Evolutionary conservation across 1,140 invertebrate genomes (phyloP).

Genomic region (Chlorops oryzae): DNA sequence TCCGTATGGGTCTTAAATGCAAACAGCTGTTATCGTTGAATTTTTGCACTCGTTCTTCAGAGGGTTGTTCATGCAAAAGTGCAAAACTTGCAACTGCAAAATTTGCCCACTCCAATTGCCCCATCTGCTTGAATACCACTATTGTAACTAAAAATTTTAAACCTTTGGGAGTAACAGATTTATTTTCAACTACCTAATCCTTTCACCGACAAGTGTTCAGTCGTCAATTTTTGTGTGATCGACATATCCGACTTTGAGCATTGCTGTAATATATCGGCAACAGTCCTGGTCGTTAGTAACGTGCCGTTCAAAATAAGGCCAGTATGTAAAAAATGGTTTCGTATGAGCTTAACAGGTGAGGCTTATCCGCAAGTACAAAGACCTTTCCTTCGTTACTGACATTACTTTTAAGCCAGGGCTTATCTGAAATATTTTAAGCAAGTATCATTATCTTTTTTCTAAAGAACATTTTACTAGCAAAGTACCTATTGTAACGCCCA

Average conservation of each 20-base stretch:
- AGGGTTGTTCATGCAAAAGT: too few species aligned
- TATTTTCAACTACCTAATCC: slow-evolving; percentile 1
- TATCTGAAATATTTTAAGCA: not conserved
- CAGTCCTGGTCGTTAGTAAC: not conserved
- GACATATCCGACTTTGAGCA: slow-evolving; percentile 1
- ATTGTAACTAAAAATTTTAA: too few species aligned
- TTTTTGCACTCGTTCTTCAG: too few species aligned
- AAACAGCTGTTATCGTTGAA: too few species aligned
- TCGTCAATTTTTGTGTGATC: not conserved
- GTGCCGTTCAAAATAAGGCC: not conserved
- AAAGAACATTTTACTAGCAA: not conserved
- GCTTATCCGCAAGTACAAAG: slow-evolving; percentile 1
- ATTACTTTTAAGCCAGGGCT: slow-evolving; percentile 2
- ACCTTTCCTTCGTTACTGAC: not conserved
- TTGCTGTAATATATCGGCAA: slow-evolving; percentile 1
- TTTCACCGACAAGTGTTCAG: slow-evolving; percentile 5
- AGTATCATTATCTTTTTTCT: not conserved
- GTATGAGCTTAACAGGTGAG: slow-evolving; percentile 2
- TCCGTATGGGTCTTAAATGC: too few species aligned
- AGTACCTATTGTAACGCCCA: slow-evolving; percentile 1
- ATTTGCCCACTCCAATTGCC: too few species aligned
- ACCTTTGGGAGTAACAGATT: too few species aligned
- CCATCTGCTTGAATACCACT: too few species aligned
- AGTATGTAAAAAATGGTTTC: slow-evolving; percentile 5
- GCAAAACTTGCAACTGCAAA: too few species aligned